A percentile compares a stretch with the other conserved stretches of the same genome.
These are phyloP conservation scores for Tachyglossus aculeatus DNA, from an alignment of 2,797 vertebrate genomes.

Conservation along the genomic window DNA sequence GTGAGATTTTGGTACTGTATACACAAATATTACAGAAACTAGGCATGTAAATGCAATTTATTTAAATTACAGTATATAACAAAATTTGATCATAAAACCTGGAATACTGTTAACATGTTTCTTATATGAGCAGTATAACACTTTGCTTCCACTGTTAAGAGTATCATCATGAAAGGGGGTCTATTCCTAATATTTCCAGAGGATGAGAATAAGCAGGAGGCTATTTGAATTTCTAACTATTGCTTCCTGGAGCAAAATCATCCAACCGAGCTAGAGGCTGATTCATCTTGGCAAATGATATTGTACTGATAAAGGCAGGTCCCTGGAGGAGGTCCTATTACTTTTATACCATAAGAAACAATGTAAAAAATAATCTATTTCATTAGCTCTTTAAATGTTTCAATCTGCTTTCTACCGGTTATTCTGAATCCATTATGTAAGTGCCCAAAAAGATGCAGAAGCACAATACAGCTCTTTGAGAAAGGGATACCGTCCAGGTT, in stretches of 20 bases:
- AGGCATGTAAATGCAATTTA: constrained; percentile 78
- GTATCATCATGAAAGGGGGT: constrained; percentile 63
- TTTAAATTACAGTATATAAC: constrained; percentile 84
- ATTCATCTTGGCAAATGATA: constrained; percentile 33
- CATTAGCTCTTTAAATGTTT: constrained; percentile 45
- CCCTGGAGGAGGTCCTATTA: constrained; percentile 45
- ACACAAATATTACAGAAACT: constrained; percentile 86
- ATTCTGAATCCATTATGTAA: constrained; percentile 23
- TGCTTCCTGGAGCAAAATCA: constrained; percentile 67
- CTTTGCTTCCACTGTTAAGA: constrained; percentile 62
- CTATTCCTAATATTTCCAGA: constrained; percentile 39
- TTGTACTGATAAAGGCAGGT: constrained; percentile 41
- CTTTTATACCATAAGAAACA: constrained; percentile 44
- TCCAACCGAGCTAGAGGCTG: constrained; percentile 45
- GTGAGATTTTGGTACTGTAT: constrained; percentile 81
- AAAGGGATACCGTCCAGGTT: constrained; percentile 64
- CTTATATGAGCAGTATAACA: constrained; percentile 61
- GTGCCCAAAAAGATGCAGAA: constrained; percentile 50
- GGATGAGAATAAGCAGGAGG: constrained; percentile 39
- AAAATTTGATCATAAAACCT: constrained; percentile 82
- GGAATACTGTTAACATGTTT: constrained; percentile 66
- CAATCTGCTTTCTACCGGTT: constrained; percentile 30
- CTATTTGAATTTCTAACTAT: constrained; percentile 62
- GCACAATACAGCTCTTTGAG: constrained; percentile 66
- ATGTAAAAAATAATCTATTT: constrained; percentile 40